Base-by-base conservation (phyloP, 2,113 vertebrate genomes). In the Dasyornis broadbenti region DNA sequence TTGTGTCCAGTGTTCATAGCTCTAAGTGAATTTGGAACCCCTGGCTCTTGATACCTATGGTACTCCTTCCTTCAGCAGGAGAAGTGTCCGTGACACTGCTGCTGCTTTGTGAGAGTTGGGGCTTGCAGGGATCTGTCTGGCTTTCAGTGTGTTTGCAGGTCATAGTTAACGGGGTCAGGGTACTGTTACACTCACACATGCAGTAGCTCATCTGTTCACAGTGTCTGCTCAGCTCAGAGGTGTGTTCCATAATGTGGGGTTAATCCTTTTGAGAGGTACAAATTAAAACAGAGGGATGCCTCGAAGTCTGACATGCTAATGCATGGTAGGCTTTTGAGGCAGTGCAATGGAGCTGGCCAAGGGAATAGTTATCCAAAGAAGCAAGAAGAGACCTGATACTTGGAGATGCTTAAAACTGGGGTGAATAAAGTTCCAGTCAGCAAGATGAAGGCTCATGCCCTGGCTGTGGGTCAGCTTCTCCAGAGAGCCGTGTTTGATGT, bases 1-100 rank as follows among this genome's bases (percentile, higher is more conserved):
- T 65, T 65, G 22, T 83, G 79, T 57, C 54, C 61, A 5, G 7
- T 31, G 13, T 50, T 93, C 66, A 7, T 19, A 44, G 64, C 71
- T 63, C 14, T 42, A 21, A 77, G 68, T 72, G 80, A 47, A 52
- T 83, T 59, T 64, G 70, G 52, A 84, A n/a, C 23, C 30, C 14
- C 39, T 92, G 80, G 11, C 39, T 64, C 52, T 17, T 40, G 15
- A 54, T n/a, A 54, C 22, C 37, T 59, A 0, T 3, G 2, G 14
- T 73, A 10, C 3, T 40, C 18, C 56, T 54, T 85, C 17, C 40
- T 27, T 72, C 28, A 49, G 22, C 27, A 9, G 53, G 47, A 89
- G 42, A 9, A 33, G 28, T 7, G 12, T 60, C 35, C 2, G 0
- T 53, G 50, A 37, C 1, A 1, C 18, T 19, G 49, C 0, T n/a